phyloP scores from a whole-genome alignment of 2,797 vertebrate species.

The Amniataba percoides region DNA sequence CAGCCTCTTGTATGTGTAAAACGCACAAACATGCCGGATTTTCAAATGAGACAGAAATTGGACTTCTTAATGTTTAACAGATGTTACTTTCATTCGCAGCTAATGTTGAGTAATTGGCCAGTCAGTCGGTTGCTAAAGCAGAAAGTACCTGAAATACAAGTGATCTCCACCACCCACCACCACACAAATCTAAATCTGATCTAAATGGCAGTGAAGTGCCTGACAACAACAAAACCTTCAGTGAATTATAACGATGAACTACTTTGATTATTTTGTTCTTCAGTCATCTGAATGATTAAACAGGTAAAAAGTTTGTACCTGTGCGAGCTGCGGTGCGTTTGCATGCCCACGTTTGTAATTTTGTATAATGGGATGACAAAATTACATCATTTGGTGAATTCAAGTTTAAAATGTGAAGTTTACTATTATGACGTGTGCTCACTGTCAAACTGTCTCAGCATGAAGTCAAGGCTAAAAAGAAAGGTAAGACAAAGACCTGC shows the following conservation, averaged over 20 bases:
- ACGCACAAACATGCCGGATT: conserved; percentile 1
- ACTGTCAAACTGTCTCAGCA: too few species aligned
- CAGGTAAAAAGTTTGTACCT: too few species aligned
- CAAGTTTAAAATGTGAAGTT: too few species aligned
- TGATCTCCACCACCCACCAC: conserved; percentile 33
- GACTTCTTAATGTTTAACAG: conserved; percentile 61
- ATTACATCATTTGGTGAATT: too few species aligned
- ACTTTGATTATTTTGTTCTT: too few species aligned
- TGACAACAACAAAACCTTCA: conserved; percentile 11
- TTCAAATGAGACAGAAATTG: conserved; percentile 40
- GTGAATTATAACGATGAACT: neutral
- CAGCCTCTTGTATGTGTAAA: neutral
- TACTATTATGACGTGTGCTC: too few species aligned
- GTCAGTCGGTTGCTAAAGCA: conserved; percentile 39
- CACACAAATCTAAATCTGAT: conserved; percentile 10
- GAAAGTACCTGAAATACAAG: conserved; percentile 35
- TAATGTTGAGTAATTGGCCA: conserved; percentile 67
- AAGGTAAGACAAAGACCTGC: too few species aligned
- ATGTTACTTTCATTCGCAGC: conserved; percentile 55
- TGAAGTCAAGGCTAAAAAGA: too few species aligned
- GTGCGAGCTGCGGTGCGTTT: too few species aligned
- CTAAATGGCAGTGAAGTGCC: conserved; percentile 26
- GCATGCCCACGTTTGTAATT: too few species aligned
- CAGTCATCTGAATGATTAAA: too few species aligned
- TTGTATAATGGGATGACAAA: too few species aligned